Evolutionary conservation across 2,113 vertebrate species (phyloP).

Genomic region (Lasiurus cinereus): DNA sequence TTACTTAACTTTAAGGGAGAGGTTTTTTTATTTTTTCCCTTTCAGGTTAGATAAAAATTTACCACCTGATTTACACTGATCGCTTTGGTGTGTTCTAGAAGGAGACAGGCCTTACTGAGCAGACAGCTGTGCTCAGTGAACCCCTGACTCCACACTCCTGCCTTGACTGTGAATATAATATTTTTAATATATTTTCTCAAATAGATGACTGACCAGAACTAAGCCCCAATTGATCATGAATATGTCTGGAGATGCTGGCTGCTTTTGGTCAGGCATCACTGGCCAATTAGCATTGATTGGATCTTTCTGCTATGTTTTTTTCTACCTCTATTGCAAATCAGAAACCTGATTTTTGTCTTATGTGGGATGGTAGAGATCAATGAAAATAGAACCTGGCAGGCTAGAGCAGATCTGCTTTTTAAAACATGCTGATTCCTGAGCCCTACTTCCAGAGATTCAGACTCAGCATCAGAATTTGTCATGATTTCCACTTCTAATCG

Average conservation of each 20-base stretch:
- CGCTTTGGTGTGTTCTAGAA: neutral
- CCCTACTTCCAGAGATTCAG: neutral
- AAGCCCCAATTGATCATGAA: neutral
- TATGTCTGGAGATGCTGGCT: neutral
- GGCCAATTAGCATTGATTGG: conserved; percentile 35
- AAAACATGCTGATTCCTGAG: neutral
- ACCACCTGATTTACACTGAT: neutral
- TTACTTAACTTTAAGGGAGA: neutral
- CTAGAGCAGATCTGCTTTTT: neutral
- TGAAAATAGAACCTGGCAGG: neutral
- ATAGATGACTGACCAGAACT: neutral
- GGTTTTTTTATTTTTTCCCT: neutral
- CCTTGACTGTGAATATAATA: neutral
- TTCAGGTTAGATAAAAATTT: neutral
- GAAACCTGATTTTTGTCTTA: conserved; percentile 38
- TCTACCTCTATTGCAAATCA: neutral
- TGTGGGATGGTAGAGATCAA: neutral
- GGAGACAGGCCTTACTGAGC: neutral
- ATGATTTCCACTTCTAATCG: neutral
- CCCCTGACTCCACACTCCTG: neutral
- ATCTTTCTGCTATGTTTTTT: neutral
- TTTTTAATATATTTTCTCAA: neutral
- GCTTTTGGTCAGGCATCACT: neutral
- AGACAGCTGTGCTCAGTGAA: neutral
- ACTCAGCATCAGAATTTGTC: neutral